Base-by-base conservation (phyloP, 2,888 invertebrate genomes). In the Hirtodrosophila confusa region DNA sequence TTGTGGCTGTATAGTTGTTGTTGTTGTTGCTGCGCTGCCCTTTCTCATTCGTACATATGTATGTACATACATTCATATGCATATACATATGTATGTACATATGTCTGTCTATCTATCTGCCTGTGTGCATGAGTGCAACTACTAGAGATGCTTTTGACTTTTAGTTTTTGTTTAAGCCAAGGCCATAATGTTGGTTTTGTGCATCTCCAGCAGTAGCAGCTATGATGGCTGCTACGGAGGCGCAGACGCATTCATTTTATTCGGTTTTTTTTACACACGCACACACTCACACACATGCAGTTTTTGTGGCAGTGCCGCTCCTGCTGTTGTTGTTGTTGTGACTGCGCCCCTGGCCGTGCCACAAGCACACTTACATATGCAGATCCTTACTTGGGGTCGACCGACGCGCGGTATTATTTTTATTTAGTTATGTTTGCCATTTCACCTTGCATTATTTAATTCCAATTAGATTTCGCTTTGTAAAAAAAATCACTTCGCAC, bases 191-290 rank as follows among this genome's bases (percentile, higher is more conserved):
- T 63, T 78, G 66, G 3, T 31, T 7, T 61, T 66, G 65, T 68
- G 54, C 64, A 67, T 69, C 64, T 70, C 49, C 57, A 48, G 39
- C 44, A 53, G 27, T 6, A 27, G 17, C 17, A 4, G 70, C 75
- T 49, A 41, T 41, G 54, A 47, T 68, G 48, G 24, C 43, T 41
- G 37, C 50, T 50, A 27, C 44, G 44, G 39, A 78, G 67, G 61
- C 78, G 79, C 86, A 87, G 86, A 78, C 83, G 86, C 88, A 69
- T 78, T 78, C 62, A 82, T 65, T 87, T 70, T 69, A 40, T 69
- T 49, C 51, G 85, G 35, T 80, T 80, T 84, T 68, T 45, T 69
- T 49, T 60, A 60, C 55, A 62, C 54, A 60, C 45, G 63, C 45
- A 40, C 44, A 55, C 37, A 40, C 44, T 51, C 37, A 36, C 55